A percentile compares a stretch with the other conserved stretches of the same genome.
Conservation (phyloP, 2,888 invertebrate species). For the Phytoseiulus persimilis region DNA sequence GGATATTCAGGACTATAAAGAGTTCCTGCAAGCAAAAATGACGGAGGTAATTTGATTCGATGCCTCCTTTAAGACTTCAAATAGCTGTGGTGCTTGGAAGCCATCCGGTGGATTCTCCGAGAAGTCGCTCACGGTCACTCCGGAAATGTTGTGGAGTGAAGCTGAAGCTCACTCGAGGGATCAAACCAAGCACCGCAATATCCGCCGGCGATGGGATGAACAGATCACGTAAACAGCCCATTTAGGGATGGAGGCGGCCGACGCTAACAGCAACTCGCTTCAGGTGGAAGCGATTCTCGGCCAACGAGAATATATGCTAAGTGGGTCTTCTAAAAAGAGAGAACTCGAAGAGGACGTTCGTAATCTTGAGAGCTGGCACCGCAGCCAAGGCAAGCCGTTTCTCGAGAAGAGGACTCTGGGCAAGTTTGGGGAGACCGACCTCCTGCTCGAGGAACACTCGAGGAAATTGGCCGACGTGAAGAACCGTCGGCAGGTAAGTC, state of each 20-base stretch:
- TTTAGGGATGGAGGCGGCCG: not conserved
- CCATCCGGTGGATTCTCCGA: too few species aligned
- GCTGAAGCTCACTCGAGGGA: too few species aligned
- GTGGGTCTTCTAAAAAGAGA: not conserved
- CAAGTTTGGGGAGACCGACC: not conserved
- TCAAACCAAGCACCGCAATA: too few species aligned
- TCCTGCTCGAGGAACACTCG: not conserved
- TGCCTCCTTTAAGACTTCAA: not conserved
- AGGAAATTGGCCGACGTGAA: not conserved
- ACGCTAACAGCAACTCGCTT: not conserved
- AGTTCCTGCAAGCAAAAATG: slow-evolving; percentile 23
- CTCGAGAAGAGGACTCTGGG: not conserved
- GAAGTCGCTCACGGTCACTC: not conserved
- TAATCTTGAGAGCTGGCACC: slow-evolving; percentile 8
- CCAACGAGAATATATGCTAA: slow-evolving; percentile 23
- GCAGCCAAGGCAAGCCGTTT: not conserved
- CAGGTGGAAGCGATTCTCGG: slow-evolving; percentile 31
- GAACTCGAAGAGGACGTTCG: slow-evolving; percentile 24
- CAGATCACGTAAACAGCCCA: not conserved
- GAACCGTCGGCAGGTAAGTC: slow-evolving; percentile 8
- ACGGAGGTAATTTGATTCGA: not conserved
- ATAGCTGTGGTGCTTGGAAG: too few species aligned
- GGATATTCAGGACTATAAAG: not conserved
- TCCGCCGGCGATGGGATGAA: not conserved
- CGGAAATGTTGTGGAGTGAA: not conserved